Base-by-base conservation (phyloP, 2,113 vertebrate genomes). In the Caloenas nicobarica region DNA sequence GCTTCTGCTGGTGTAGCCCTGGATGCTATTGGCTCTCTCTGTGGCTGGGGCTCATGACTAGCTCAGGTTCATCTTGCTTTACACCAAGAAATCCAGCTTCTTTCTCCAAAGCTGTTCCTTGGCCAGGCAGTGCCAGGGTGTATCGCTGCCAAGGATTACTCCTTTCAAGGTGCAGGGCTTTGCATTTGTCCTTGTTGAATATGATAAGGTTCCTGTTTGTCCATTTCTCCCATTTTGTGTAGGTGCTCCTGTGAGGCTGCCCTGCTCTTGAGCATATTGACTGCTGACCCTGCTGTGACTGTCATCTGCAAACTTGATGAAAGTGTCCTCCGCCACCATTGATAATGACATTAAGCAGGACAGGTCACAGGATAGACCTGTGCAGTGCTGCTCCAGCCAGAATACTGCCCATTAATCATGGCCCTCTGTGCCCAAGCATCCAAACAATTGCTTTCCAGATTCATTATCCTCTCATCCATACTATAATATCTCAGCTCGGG, bases 121-220 rank as follows among this genome's bases (percentile, higher is more conserved):
- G 88, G 12, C 13, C 24, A 62, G 28, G 16, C 31, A 34, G 23
- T 4, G 3, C 24, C 26, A 5, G 11, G n/a, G 15, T 0, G 0
- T 56, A 28, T 44, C 68, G 54, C 28, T 28, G 23, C 22, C 16
- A 8, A 70, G 17, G 9, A 29, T 8, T 51, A n/a, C 4, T 69
- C 38, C 9, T 64, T 77, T 65, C 19, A 54, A 56, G 23, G 19
- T 46, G 8, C 25, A 81, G 13, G 25, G 42, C 19, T 62, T 69
- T 17, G 13, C 7, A 13, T 74, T 29, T 36, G 8, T 54, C 44
- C 17, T 44, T 50, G 28, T 23, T 68, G 64, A 90, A 38, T 72
- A 44, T 70, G 10, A 12, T 23, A 53, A 33, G 13, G 21, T 48
- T 87, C 13, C 19, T 16, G 5, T 60, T 64, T 65, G 44, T 60